Conservation (phyloP, 2,797 vertebrate species). For the Clamator glandarius region DNA sequence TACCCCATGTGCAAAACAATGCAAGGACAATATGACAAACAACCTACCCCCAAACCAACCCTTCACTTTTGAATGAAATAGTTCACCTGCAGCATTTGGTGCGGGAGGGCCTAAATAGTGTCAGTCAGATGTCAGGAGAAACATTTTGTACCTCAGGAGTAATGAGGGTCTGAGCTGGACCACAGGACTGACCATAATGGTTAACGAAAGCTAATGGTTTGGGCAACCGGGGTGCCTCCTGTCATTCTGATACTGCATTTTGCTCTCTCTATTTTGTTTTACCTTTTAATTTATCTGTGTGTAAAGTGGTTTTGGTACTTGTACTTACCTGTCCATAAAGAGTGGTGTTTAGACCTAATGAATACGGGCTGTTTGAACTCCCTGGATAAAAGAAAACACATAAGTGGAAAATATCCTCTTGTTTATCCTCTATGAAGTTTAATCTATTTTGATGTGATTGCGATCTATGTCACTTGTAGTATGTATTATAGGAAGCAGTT, state of each 20-base stretch:
- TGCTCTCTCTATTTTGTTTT: not conserved
- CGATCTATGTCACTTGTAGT: not conserved
- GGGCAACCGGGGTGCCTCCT: not conserved
- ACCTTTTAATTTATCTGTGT: constrained; percentile 1
- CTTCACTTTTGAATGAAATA: not conserved
- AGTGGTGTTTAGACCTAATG: constrained; percentile 12
- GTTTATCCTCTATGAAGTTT: constrained; percentile 42
- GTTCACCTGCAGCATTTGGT: not conserved
- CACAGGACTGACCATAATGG: not conserved
- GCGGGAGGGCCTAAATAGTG: not conserved
- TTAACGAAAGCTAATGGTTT: not conserved
- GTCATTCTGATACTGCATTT: not conserved
- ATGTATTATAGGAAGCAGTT: not conserved
- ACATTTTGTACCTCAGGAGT: not conserved
- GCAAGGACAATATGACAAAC: not conserved
- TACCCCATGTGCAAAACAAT: not conserved
- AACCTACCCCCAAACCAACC: not conserved
- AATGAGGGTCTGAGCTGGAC: not conserved
- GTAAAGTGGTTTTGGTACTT: not conserved
- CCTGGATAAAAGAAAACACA: constrained; percentile 38
- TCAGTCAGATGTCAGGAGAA: not conserved
- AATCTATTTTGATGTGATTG: constrained; percentile 47
- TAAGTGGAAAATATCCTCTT: constrained; percentile 56
- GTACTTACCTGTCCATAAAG: not conserved
- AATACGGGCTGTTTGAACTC: constrained; percentile 28